A percentile compares a stretch with the other conserved stretches of the same genome.
phyloP scores from a whole-genome alignment of 2,888 invertebrate genomes.

The Vannuccia rotundouncinata region DNA sequence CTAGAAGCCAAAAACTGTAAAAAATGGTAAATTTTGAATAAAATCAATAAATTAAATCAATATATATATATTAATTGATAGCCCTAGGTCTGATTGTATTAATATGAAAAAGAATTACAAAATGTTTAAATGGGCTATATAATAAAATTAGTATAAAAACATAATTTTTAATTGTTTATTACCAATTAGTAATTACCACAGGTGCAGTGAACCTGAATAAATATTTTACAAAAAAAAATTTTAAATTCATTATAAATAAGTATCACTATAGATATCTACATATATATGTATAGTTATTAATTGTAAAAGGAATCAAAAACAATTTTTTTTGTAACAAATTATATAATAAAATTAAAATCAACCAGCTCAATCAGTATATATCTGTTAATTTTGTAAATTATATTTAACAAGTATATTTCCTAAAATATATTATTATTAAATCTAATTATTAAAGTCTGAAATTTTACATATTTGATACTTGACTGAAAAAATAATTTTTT shows the following conservation, averaged over 20 bases:
- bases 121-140: too few relatives aligned
- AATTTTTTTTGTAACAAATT: not conserved
- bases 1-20: too few relatives aligned
- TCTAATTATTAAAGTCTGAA: conserved; percentile 13
- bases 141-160: too few relatives aligned
- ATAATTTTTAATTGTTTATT: too few relatives aligned
- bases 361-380: not conserved
- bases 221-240: not conserved
- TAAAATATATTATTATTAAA: conserved; percentile 19
- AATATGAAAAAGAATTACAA: too few relatives aligned
- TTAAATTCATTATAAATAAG: not conserved
- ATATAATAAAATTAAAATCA: not conserved
- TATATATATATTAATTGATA: too few relatives aligned
- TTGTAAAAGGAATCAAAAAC: not conserved
- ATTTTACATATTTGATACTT: conserved; percentile 26
- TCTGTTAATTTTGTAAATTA: not conserved
- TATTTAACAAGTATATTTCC: not conserved
- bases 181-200: too few relatives aligned
- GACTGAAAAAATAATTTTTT: conserved; percentile 19
- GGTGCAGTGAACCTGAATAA: too few relatives aligned
- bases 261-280: not conserved
- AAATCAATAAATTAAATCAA: too few relatives aligned
- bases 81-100: too few relatives aligned
- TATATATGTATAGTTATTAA: not conserved
- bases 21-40: too few relatives aligned